Evolutionary conservation across 2,797 vertebrate species (phyloP).

Genomic region (Toxotes lorentzi): DNA sequence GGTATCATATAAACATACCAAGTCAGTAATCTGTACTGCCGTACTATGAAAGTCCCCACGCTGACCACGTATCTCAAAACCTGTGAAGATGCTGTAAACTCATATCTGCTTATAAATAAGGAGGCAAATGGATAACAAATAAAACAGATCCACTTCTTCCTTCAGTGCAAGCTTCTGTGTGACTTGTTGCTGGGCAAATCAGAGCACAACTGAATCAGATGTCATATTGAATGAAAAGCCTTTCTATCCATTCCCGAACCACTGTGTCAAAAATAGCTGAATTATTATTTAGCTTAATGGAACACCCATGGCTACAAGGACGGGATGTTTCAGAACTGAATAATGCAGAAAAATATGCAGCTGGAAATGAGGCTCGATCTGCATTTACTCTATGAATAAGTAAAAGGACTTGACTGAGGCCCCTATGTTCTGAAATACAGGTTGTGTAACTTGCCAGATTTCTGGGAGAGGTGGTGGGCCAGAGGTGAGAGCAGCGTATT

Average conservation of each 20-base stretch:
- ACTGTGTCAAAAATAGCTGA: conserved; percentile 32
- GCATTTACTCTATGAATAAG: conserved; percentile 66
- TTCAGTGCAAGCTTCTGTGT: conserved; percentile 26
- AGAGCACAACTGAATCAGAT: conserved; percentile 32
- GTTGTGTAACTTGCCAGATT: conserved; percentile 76
- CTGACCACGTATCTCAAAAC: conserved; percentile 25
- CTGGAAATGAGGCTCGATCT: conserved; percentile 54
- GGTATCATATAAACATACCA: conserved; percentile 17
- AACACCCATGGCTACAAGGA: conserved; percentile 32
- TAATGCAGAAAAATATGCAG: conserved; percentile 20
- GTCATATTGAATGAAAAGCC: conserved; percentile 22
- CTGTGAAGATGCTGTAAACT: conserved; percentile 42
- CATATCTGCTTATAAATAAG: conserved; percentile 17
- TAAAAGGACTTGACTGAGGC: conserved; percentile 70
- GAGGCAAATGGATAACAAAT: conserved; percentile 19
- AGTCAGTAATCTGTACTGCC: conserved; percentile 17
- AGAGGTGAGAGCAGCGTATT: conserved; percentile 67
- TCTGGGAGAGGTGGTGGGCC: conserved; percentile 65
- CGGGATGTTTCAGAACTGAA: conserved; percentile 39
- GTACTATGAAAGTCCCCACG: conserved; percentile 7
- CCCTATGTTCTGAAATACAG: conserved; percentile 73
- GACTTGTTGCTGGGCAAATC: conserved; percentile 31
- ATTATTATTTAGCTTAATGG: conserved; percentile 38
- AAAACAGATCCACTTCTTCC: conserved; percentile 15
- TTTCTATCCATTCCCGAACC: conserved; percentile 28